Evolutionary conservation across 64 coral and sea anemone genomes (phyloP), one percentile per base, ranked within the genome.

Genomic region (Actinia tenebrosa): DNA sequence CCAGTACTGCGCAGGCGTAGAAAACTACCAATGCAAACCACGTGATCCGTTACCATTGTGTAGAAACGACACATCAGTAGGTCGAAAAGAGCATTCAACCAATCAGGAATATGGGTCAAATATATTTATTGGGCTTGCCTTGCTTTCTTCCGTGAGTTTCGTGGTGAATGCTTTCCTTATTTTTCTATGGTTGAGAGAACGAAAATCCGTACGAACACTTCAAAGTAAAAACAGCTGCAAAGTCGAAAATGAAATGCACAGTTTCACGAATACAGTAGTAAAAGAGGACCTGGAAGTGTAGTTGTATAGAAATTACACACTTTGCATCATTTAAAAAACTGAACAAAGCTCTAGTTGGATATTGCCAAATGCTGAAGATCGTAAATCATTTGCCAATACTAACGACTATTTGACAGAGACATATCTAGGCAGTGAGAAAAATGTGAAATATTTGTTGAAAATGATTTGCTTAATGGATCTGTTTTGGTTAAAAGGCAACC

Each of bases 1-100:
- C 7, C 84, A 82, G 10, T 88, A 88, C 64, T 97, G 94, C 72
- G 89, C 80, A 86, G 81, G 80, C 42, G 89, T 92, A 58, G 56
- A 68, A 45, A 52, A 93, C 62, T 80, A 88, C 43, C 91, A 93
- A 60, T 97, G 91, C 86, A 54, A 89, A 77, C 84, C 90, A 25
- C 78, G 50, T 81, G 79, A 11, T 23, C 43, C 19, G 45, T 16
- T 16, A 81, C 10, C 45, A 20, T 53, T 16, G 79, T 42, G 69
- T 75, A 25, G 25, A 30, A 81, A 81, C 18, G 46, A 81, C 44
- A 44, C 77, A 42, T 45, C 79, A 53, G 50, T 81, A 45, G 15
- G 46, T 6, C 22, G 10, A 53, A 50, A 81, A 81, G 18, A 8
- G 3, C n/a, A 3, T 81, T 81, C 43, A 53, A 81, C 15, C 79